These are phyloP conservation scores for Leptobrachium leishanense DNA, from an alignment of 2,113 vertebrate genomes.

Conservation along the genomic window DNA sequence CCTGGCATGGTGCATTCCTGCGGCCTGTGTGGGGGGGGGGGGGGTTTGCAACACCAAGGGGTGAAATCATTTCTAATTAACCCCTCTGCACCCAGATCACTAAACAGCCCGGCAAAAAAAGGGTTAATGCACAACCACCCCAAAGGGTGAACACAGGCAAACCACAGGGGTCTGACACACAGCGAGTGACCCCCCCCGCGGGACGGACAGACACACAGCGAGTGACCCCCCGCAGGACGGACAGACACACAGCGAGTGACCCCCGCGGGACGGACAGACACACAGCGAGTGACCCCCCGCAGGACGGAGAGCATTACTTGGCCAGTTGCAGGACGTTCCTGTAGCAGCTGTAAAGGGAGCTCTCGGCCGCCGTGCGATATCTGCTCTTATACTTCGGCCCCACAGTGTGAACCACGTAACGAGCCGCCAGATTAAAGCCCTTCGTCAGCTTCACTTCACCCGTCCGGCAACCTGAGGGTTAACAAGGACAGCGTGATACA, in stretches of 20 bases:
- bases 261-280: background rate
- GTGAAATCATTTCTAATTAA: background rate
- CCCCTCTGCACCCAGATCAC: too few relatives aligned
- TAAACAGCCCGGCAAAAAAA: too few relatives aligned
- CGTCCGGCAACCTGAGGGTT: constrained; percentile 84
- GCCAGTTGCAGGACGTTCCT: constrained; percentile 88
- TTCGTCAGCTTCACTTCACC: constrained; percentile 94
- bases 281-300: background rate
- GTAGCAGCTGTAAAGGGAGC: constrained; percentile 93
- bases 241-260: too few relatives aligned
- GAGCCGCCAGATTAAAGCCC: constrained; percentile 84
- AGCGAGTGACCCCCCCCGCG: too few relatives aligned
- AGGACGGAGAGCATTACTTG: constrained; percentile 66
- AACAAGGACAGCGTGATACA: background rate
- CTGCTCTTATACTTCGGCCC: constrained; percentile 93
- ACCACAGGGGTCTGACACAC: too few relatives aligned
- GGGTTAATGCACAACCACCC: too few relatives aligned
- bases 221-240: too few relatives aligned
- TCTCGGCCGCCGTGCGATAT: constrained; percentile 93
- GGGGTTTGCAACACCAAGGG: too few relatives aligned
- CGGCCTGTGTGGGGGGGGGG: background rate
- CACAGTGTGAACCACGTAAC: constrained; percentile 96
- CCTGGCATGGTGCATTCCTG: background rate
- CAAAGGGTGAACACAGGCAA: too few relatives aligned
- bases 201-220: too few relatives aligned